Evolutionary conservation across 2,797 vertebrate species (phyloP).

Genomic region (Cichlasoma orientale): DNA sequence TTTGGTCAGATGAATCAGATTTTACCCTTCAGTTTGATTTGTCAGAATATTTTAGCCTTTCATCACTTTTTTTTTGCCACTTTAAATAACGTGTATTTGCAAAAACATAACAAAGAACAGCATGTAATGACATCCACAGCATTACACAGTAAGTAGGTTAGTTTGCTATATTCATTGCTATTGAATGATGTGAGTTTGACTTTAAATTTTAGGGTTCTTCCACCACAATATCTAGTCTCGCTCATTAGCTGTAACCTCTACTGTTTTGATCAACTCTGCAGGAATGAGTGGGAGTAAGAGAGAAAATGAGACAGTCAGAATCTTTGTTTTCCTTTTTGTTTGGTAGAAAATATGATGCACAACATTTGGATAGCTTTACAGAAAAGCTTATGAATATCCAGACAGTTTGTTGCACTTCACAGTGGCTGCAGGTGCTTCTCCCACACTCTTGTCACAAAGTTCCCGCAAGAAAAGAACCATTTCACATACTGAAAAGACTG

Average conservation of each 20-base stretch:
- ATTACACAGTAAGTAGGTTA: neutral
- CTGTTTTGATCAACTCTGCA: neutral
- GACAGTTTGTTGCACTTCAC: neutral
- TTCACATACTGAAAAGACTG: neutral
- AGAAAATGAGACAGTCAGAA: neutral
- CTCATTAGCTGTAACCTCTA: neutral
- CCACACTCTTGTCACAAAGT: constrained; percentile 4
- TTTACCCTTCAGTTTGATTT: neutral
- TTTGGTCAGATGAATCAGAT: neutral
- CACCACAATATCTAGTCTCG: neutral
- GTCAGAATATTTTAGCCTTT: neutral
- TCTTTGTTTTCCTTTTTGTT: neutral
- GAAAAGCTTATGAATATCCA: neutral
- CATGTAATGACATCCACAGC: neutral
- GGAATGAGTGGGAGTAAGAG: neutral
- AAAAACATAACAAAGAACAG: neutral
- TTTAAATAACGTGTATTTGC: rapidly evolving
- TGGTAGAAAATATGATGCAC: neutral
- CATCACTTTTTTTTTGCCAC: neutral
- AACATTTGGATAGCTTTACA: neutral
- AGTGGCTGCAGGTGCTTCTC: neutral
- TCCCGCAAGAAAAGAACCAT: neutral
- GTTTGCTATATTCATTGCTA: neutral
- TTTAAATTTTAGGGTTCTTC: neutral
- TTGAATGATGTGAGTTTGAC: neutral